phyloP scores from a whole-genome alignment of 1,140 invertebrate genomes.

The Antheraea mylitta region DNA sequence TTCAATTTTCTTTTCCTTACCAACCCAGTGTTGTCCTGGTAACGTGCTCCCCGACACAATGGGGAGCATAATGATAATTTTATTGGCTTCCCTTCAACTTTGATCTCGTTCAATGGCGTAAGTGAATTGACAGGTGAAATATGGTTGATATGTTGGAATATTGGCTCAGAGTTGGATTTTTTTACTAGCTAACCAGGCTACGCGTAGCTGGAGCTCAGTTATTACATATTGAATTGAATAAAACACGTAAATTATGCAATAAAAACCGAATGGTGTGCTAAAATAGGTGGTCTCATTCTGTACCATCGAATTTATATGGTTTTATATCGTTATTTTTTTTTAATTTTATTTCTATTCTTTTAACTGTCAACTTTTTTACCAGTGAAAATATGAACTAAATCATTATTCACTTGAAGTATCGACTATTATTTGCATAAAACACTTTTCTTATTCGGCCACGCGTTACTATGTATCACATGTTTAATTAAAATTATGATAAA shows the following conservation, averaged over 20 bases:
- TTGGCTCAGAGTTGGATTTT: neutral
- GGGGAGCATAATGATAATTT: conserved; percentile 4
- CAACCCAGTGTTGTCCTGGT: neutral
- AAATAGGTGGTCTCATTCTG: conserved; percentile 14
- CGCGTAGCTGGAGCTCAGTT: too few relatives aligned
- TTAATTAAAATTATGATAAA: too few relatives aligned
- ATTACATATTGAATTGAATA: too few relatives aligned
- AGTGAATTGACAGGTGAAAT: conserved; percentile 2
- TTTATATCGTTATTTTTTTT: conserved; percentile 2
- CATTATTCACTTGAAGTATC: too few relatives aligned
- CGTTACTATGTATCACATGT: too few relatives aligned
- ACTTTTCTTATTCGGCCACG: too few relatives aligned
- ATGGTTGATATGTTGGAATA: neutral
- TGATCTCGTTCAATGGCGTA: neutral
- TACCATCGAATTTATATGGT: neutral
- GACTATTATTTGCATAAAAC: too few relatives aligned
- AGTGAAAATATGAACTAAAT: too few relatives aligned
- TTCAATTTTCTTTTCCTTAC: neutral
- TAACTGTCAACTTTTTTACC: neutral
- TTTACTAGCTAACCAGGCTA: neutral
- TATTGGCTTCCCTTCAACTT: neutral
- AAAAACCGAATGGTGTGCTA: conserved; percentile 11
- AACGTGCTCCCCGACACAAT: neutral
- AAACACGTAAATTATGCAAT: too few relatives aligned
- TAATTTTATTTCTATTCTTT: conserved; percentile 13